These are phyloP conservation scores for Tanytarsus gracilentus DNA, from an alignment of 2,888 invertebrate species.

Conservation along the genomic window DNA sequence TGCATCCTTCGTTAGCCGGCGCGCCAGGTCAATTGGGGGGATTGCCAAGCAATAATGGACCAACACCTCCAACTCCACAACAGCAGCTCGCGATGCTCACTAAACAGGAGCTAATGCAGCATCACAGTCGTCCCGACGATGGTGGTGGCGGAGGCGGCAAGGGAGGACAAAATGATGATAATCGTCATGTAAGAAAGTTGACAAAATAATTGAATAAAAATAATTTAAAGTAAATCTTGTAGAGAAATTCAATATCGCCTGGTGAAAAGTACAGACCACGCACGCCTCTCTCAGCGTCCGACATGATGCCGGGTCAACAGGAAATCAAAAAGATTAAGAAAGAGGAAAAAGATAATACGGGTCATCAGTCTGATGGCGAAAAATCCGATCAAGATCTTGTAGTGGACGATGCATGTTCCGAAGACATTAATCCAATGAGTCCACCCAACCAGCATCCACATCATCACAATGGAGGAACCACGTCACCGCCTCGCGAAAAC, in stretches of 20 bases:
- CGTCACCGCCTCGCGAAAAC: slow-evolving; percentile 82
- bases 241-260: slow-evolving; percentile 80
- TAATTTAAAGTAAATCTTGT: slow-evolving; percentile 33
- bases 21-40: slow-evolving; percentile 42
- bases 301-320: slow-evolving; percentile 54
- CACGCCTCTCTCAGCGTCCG: slow-evolving; percentile 62
- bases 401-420: slow-evolving; percentile 81
- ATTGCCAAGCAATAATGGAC: slow-evolving; percentile 46
- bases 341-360: slow-evolving; percentile 71
- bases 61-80: slow-evolving; percentile 44
- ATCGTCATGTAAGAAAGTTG: slow-evolving; percentile 38
- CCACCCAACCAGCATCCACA: slow-evolving; percentile 44
- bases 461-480: slow-evolving; percentile 45
- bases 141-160: slow-evolving; percentile 66
- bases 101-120: slow-evolving; percentile 55
- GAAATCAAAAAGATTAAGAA: slow-evolving; percentile 63
- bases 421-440: slow-evolving; percentile 66
- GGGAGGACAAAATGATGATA: slow-evolving; percentile 35
- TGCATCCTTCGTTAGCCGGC: slow-evolving; percentile 53
- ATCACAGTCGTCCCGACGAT: slow-evolving; percentile 59
- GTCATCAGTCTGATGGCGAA: slow-evolving; percentile 70
- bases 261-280: slow-evolving; percentile 76
- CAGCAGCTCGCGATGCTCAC: slow-evolving; percentile 70
- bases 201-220: not conserved
- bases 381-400: slow-evolving; percentile 88